Evolutionary conservation across 2,888 invertebrate genomes (phyloP), one percentile per base, ranked within the genome.

Genomic region (Exocentrus adspersus): DNA sequence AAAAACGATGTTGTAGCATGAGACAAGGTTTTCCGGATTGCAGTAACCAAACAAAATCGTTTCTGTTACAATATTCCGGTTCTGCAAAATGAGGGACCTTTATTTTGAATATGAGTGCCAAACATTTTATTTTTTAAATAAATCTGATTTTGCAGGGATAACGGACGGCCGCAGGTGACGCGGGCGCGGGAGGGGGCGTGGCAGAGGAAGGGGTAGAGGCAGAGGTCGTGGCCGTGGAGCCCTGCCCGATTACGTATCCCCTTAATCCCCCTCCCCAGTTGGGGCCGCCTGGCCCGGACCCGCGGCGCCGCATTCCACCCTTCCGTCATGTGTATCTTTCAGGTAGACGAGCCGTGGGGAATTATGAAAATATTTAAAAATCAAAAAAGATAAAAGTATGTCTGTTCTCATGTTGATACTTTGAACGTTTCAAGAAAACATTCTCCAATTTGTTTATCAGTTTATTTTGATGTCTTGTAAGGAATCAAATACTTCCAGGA

Each of bases 151-250:
- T 62, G 85, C 86, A 84, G 89, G 94, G 62, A 87, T 94, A 87
- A 90, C 92, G 56, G 93, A 93, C 81, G 90, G 92, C 81, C 84
- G 92, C 74, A 91, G 92, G 91, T 92, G 92, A 92, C 92, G 92
- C 87, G 92, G 91, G 87, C 89, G 92, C 85, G 92, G 91, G 89
- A 91, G 92, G 91, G 92, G 92, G 87, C 89, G 87, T 78, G 87
- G 87, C 79, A 85, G 87, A 81, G 87, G 87, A 80, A 85, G 92
- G 86, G 92, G 92, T 77, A 88, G 91, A 84, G 91, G 92, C 85
- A 88, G 91, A 86, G 91, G 91, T 81, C 89, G 91, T 84, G 91
- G 91, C 85, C 84, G 86, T 70, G 85, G 86, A 75, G 83, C 83
- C 70, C 73, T 80, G 73, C 79, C 80, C 50, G 81, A 81, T 74